These are phyloP conservation scores for Drosophila virilis DNA, from an alignment of 1,140 invertebrate species.

Conservation along the genomic window DNA sequence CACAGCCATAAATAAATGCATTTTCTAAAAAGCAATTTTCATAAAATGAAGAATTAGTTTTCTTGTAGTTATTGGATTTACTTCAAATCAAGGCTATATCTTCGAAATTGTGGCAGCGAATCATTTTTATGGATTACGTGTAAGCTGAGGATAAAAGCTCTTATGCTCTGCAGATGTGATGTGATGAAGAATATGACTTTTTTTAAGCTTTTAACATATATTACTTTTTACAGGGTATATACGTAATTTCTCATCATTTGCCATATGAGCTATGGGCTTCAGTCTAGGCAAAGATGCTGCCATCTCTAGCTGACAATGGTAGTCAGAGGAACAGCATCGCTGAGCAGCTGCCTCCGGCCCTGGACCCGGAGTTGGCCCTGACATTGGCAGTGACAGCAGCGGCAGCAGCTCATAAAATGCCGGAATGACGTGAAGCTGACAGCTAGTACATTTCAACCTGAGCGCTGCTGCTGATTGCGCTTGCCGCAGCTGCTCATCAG, in stretches of 20 bases:
- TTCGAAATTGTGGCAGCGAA: too few relatives aligned
- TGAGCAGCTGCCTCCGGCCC: slow-evolving; percentile 6
- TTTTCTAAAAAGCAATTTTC: neutral
- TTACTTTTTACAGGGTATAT: neutral
- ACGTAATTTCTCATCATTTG: neutral
- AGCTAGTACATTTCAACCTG: slow-evolving; percentile 72
- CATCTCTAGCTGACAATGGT: slow-evolving; percentile 32
- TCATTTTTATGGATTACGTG: too few relatives aligned
- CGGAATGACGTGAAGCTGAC: slow-evolving; percentile 76
- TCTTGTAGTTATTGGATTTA: neutral
- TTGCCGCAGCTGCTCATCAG: slow-evolving; percentile 66
- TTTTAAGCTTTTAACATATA: too few relatives aligned
- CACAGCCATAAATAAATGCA: slow-evolving; percentile 24
- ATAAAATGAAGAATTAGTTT: slow-evolving; percentile 1
- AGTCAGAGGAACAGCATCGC: slow-evolving; percentile 6
- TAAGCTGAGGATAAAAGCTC: too few relatives aligned
- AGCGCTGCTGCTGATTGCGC: slow-evolving; percentile 63
- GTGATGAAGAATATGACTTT: too few relatives aligned
- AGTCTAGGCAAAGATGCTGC: slow-evolving; percentile 6
- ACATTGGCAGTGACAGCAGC: slow-evolving; percentile 23
- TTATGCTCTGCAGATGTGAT: too few relatives aligned
- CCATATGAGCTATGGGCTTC: neutral
- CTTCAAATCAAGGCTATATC: too few relatives aligned
- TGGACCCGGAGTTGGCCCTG: slow-evolving; percentile 15
- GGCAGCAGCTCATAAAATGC: slow-evolving; percentile 77